Percentiles rank a stretch among this genome's conserved stretches.
Evolutionary conservation across 2,113 vertebrate species (phyloP).

Genomic region (Psephotus haematonotus): DNA sequence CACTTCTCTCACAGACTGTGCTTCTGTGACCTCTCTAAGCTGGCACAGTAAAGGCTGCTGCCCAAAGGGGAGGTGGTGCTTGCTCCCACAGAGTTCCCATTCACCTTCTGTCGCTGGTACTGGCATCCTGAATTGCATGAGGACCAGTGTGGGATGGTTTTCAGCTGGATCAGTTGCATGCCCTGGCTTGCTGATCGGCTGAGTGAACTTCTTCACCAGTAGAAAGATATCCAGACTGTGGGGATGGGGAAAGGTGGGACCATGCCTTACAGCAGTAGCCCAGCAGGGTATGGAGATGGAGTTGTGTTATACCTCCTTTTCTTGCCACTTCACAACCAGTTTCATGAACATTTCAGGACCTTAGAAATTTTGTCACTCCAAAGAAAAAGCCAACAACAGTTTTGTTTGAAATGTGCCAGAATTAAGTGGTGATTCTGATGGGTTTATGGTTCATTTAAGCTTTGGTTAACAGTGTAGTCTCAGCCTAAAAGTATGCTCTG

Average conservation of each 20-base stretch:
- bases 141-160: not conserved
- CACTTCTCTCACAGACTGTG: not conserved
- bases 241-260: not conserved
- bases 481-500: not conserved
- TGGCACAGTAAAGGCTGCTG: not conserved
- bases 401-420: not conserved
- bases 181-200: too few relatives aligned
- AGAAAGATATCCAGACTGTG: not conserved
- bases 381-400: not conserved
- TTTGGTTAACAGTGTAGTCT: not conserved
- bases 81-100: not conserved
- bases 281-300: not conserved
- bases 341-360: not conserved
- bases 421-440: not conserved
- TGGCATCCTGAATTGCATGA: not conserved
- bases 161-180: not conserved
- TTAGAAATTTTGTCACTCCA: not conserved
- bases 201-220: not conserved
- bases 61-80: not conserved
- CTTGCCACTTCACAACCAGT: not conserved
- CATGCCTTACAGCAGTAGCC: not conserved
- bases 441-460: not conserved
- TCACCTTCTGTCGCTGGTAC: rapidly evolving
- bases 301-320: not conserved
- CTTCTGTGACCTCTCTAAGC: not conserved